Evolutionary conservation across 2,888 invertebrate genomes (phyloP), one percentile per base, ranked within the genome.

Genomic region (Epistrophe eligans): DNA sequence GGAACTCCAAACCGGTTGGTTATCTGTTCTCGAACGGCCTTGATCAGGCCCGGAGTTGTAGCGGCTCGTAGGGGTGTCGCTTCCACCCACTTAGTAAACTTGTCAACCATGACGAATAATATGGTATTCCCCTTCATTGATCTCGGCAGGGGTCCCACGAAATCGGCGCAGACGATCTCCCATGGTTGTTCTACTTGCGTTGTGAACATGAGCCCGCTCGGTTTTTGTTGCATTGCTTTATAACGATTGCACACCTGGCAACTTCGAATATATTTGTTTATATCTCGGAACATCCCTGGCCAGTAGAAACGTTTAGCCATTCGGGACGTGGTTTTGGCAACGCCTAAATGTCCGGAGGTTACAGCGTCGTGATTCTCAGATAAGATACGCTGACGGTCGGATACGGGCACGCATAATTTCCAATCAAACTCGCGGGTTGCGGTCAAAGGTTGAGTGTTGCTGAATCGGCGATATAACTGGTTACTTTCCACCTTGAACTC

Each of bases 71-170:
- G 9, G 0, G 80, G 72, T 3, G 80, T 43, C 6, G 62, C 10
- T 11, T 85, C 82, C 0, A 73, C 57, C 83, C 79, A 87, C 48
- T 85, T 83, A 11, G 74, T 58, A 43, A 85, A 88, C 6, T 58
- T 28, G 19, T 88, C 81, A 10, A 72, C 24, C 48, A 88, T 76
- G 0, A 85, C 85, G 11, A 82, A 13, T 8, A 60, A 6, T 0
- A 13, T 19, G 0, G 60, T 60, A 6, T 40, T 13, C 0, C 60
- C 60, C 9, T 40, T 60, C 40, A 58, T 58, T 1, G 58, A 35
- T 0, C 58, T 38, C 0, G 35, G 58, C 4, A 55, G 6, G 0
- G 55, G 55, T 0, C 28, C 55, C 0, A 32, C 57, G 8, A 32
- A 57, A 2, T 57, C 50, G 9, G 50, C 50, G 15, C 24, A 50